These are phyloP conservation scores for Ia io DNA, from an alignment of 2,113 vertebrate species.

Conservation along the genomic window DNA sequence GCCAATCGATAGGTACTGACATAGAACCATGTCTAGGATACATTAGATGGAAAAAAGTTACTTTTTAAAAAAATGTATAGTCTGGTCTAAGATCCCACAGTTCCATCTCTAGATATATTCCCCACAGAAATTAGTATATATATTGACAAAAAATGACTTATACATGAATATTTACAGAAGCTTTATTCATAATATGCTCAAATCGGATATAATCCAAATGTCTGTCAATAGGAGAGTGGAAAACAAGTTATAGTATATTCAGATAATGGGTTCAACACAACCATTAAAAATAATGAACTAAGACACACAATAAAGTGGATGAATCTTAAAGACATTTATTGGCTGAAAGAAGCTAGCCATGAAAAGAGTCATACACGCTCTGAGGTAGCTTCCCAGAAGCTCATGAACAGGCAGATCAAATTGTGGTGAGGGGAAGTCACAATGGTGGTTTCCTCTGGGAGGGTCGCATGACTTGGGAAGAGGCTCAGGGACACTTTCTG, in stretches of 20 bases:
- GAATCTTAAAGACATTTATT: background rate
- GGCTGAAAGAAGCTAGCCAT: background rate
- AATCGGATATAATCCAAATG: background rate
- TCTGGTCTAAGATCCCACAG: background rate
- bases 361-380: background rate
- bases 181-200: background rate
- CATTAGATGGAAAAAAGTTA: background rate
- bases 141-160: background rate
- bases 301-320: background rate
- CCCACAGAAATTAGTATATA: background rate
- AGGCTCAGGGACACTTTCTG: background rate
- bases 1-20: background rate
- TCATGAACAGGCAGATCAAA: background rate
- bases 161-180: background rate
- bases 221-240: background rate
- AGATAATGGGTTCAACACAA: background rate
- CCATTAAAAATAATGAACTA: background rate
- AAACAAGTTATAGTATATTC: background rate
- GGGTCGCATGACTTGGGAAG: too few species aligned
- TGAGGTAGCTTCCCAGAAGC: background rate
- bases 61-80: background rate
- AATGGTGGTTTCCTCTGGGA: background rate
- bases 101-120: background rate
- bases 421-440: background rate
- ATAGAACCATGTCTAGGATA: background rate